A percentile compares a stretch with the other conserved stretches of the same genome.
These are phyloP conservation scores for Pteria penguin DNA, from an alignment of 2,888 invertebrate genomes.

Conservation along the genomic window DNA sequence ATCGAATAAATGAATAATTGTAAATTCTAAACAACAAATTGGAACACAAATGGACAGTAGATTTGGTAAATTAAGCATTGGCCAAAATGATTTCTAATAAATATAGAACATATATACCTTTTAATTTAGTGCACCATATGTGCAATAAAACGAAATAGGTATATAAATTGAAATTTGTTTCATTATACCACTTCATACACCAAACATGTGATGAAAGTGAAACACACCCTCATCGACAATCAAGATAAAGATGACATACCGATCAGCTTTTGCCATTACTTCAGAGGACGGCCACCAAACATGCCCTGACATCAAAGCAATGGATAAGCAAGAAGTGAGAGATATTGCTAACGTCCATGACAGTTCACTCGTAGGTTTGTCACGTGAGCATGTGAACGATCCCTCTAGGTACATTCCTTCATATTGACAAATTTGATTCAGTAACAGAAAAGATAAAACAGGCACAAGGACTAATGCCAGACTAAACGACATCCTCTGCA, in stretches of 20 bases:
- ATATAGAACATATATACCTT: too few relatives aligned
- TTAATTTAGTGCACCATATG: too few relatives aligned
- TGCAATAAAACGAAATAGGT: too few relatives aligned
- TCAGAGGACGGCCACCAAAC: constrained; percentile 99
- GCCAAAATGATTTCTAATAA: too few relatives aligned
- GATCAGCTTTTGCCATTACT: constrained; percentile 96
- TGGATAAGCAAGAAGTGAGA: constrained; percentile 89
- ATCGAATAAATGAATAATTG: too few relatives aligned
- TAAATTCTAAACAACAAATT: too few relatives aligned
- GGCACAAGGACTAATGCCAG: constrained; percentile 78
- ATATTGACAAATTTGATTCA: constrained; percentile 2
- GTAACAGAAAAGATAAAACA: constrained; percentile 55
- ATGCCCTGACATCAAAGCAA: constrained; percentile 96
- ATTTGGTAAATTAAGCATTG: too few relatives aligned
- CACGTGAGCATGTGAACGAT: constrained; percentile 25
- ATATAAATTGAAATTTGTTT: too few relatives aligned
- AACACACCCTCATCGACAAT: too few relatives aligned
- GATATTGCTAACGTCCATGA: neutral
- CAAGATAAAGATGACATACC: constrained; percentile 81
- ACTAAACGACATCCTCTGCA: constrained; percentile 80
- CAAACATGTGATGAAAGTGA: too few relatives aligned
- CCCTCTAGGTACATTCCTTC: neutral
- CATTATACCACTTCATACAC: too few relatives aligned
- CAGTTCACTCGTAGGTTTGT: neutral
- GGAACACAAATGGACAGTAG: too few relatives aligned